Percentiles rank a stretch among this genome's conserved stretches.
Conservation (phyloP, 2,113 vertebrate genomes). For the Caloenas nicobarica region DNA sequence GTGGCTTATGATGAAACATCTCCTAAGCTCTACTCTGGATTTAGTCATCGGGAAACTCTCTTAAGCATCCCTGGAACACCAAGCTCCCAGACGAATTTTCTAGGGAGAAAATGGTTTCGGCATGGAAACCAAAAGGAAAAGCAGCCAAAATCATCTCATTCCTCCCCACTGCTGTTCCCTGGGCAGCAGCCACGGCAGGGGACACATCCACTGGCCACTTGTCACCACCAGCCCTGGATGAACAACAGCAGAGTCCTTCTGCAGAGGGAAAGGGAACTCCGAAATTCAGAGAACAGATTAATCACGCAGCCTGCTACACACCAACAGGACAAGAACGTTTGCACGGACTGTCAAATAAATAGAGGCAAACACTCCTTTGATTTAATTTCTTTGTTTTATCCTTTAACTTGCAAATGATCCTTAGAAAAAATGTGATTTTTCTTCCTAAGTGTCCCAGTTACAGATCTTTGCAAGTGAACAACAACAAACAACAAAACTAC, state of each 20-base stretch:
- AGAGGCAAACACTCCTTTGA: background rate
- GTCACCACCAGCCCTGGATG: background rate
- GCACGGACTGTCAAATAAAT: background rate
- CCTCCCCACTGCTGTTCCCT: background rate
- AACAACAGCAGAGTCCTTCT: background rate
- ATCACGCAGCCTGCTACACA: background rate
- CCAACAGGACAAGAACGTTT: background rate
- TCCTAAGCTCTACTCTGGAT: background rate
- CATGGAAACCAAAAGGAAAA: background rate
- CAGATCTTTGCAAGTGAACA: background rate
- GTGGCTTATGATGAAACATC: background rate
- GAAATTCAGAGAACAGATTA: background rate
- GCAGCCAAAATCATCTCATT: background rate
- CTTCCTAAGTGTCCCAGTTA: background rate
- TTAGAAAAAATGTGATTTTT: background rate
- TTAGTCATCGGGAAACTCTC: rapidly evolving
- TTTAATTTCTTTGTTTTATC: background rate
- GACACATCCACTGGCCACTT: background rate
- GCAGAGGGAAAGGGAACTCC: background rate
- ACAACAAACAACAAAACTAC: background rate
- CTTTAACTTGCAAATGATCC: background rate
- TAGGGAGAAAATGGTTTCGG: background rate
- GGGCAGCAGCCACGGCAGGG: background rate
- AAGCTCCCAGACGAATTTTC: background rate
- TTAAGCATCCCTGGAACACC: background rate